Evolutionary conservation across 2,113 vertebrate species (phyloP), one percentile per base, ranked within the genome.

Genomic region (Sorex fumeus): DNA sequence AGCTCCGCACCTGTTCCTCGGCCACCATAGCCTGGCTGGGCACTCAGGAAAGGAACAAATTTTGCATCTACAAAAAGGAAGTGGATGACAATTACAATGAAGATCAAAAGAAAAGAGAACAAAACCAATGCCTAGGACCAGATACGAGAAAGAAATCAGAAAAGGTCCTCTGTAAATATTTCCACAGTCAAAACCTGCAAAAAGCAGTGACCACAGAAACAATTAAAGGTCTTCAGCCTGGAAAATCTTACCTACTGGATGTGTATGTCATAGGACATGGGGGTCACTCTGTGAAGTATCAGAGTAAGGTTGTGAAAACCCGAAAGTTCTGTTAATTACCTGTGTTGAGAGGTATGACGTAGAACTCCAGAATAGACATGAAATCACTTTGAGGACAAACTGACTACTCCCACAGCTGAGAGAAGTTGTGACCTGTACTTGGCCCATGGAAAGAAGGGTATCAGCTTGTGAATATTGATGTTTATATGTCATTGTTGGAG

Each of bases 131-230:
- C 72, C 97, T 99, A 16, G 99, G 99, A 13, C 99, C 99, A 0
- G 98, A 99, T 47, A 98, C 97, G 0, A 98, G 99, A 94, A 98
- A 98, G 97, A 99, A 99, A 96, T 98, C 98, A 0, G 99, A 99
- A 88, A 99, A 99, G 94, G 99, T 99, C 91, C 98, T 99, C 93
- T 99, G 99, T 98, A 99, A 99, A 97, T 99, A 99, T 87, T 99
- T 99, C 98, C 98, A 99, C 96, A 99, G 99, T 95, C 98, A 98
- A 70, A 99, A 99, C 96, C 98, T 98, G 84, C 99, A 99, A 97
- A 99, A 99, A 94, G 99, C 99, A 47, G 99, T 99, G 94, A 99
- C 99, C 91, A 99, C 99, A 94, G 99, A 99, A 97, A 99, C 98
- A 95, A 98, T 99, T 95, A 97, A 95, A 18, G 99, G 99, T 47